A percentile compares a stretch with the other conserved stretches of the same genome.
Conservation (phyloP, 2,113 vertebrate genomes). For the Eublepharis macularius region DNA sequence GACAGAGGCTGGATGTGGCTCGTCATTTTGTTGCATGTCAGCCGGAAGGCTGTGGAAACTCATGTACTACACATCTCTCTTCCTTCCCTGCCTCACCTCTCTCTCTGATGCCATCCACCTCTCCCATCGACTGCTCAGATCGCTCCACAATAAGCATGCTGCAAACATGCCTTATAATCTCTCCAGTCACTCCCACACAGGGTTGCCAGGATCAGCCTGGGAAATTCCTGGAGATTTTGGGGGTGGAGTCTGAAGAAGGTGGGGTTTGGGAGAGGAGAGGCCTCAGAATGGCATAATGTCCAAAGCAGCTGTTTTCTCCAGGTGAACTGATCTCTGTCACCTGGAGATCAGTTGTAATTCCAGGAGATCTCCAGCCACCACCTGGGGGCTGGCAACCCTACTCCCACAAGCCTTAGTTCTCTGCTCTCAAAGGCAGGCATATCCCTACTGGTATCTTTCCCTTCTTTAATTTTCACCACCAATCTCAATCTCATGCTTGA, state of each 20-base stretch:
- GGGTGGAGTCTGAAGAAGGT: too few species aligned
- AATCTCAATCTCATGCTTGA: too few species aligned
- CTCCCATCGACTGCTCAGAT: neutral
- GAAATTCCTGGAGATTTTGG: too few species aligned
- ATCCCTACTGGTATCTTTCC: neutral
- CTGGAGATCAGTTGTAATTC: too few species aligned
- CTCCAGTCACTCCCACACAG: neutral
- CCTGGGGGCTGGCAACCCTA: too few species aligned
- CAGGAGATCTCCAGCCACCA: too few species aligned
- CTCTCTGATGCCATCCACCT: neutral
- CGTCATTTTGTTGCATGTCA: constrained; percentile 56
- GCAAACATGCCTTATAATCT: neutral
- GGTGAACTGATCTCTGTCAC: too few species aligned
- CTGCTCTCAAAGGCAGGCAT: neutral
- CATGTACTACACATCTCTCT: constrained; percentile 11
- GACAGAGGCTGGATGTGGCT: constrained; percentile 42
- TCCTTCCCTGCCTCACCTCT: neutral
- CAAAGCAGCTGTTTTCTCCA: too few species aligned
- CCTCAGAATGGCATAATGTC: too few species aligned
- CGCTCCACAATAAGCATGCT: neutral
- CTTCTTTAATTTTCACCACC: neutral
- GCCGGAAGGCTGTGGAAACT: constrained; percentile 4
- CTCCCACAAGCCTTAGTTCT: too few species aligned
- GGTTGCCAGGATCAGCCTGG: too few species aligned
- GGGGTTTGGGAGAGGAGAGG: too few species aligned